These are phyloP conservation scores for Rhincodon typus DNA, from an alignment of 2,797 vertebrate species.

Conservation along the genomic window DNA sequence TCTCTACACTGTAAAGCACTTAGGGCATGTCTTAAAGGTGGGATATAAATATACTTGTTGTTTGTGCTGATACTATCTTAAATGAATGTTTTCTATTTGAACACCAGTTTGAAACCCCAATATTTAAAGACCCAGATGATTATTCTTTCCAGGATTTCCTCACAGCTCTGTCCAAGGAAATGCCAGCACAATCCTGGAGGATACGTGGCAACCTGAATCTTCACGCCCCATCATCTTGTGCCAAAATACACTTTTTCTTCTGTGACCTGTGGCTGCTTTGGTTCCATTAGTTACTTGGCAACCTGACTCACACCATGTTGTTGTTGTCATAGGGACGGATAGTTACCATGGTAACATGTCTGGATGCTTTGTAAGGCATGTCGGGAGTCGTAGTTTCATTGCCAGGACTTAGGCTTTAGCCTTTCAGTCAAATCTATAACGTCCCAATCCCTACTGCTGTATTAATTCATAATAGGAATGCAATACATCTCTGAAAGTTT, in stretches of 20 bases:
- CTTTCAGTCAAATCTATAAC: background rate
- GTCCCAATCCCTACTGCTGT: background rate
- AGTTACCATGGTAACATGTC: background rate
- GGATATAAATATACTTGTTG: background rate
- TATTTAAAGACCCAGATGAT: background rate
- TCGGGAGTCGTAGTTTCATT: background rate
- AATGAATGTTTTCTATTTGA: background rate
- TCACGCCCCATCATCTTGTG: background rate
- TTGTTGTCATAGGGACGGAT: background rate
- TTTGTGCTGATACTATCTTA: background rate
- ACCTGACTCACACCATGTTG: background rate
- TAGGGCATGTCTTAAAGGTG: background rate
- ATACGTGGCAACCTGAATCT: background rate
- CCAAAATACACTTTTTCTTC: background rate
- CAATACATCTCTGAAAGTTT: background rate
- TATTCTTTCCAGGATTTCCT: background rate
- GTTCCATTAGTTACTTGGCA: background rate
- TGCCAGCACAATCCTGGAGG: background rate
- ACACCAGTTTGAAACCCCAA: background rate
- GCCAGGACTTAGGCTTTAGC: background rate
- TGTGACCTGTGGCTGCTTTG: background rate
- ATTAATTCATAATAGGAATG: background rate
- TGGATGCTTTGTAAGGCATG: background rate
- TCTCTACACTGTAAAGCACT: background rate
- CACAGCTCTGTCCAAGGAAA: background rate